phyloP scores from a whole-genome alignment of 2,113 vertebrate species.

The Poicephalus meyeri region DNA sequence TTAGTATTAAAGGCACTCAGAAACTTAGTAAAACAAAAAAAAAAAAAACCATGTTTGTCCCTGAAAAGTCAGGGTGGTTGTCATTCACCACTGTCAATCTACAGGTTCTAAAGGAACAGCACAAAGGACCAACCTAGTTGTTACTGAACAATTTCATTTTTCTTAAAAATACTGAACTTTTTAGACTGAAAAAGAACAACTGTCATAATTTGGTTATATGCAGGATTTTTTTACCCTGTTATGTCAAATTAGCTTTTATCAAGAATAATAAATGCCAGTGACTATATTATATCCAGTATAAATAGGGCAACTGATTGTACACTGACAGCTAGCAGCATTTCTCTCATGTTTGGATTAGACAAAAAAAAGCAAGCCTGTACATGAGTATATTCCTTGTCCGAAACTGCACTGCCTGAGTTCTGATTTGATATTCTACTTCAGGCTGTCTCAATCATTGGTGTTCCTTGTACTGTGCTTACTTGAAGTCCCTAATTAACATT shows the following conservation, averaged over 20 bases:
- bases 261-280: background rate
- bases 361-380: background rate
- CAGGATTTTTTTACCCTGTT: background rate
- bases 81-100: background rate
- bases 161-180: background rate
- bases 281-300: background rate
- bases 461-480: background rate
- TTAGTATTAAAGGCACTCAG: background rate
- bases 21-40: background rate
- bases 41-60: background rate
- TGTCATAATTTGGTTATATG: background rate
- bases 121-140: background rate
- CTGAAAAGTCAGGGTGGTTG: background rate
- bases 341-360: background rate
- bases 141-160: accelerated
- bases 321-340: background rate
- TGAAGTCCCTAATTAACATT: background rate
- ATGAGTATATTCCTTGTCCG: background rate
- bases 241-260: background rate
- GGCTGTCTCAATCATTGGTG: background rate
- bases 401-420: background rate
- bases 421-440: background rate
- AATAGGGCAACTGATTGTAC: background rate
- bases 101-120: background rate
- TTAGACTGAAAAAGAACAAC: background rate